These are phyloP conservation scores for Ahaetulla prasina DNA, from an alignment of 2,113 vertebrate species.

Conservation along the genomic window DNA sequence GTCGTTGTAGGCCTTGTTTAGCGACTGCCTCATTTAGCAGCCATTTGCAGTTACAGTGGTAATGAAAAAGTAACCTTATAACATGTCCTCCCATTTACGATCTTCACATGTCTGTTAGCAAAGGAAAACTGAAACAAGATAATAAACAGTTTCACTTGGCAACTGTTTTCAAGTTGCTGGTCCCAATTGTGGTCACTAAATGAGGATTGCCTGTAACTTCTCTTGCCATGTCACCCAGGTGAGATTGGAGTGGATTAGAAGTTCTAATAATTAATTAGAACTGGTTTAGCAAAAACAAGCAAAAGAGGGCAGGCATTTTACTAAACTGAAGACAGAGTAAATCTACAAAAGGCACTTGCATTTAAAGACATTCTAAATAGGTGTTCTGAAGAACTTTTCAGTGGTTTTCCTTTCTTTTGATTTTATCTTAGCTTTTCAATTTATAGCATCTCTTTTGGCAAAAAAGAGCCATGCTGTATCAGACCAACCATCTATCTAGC, in stretches of 20 bases:
- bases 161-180: not conserved
- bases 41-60: not conserved
- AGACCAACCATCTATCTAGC: not conserved
- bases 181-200: not conserved
- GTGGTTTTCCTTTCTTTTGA: not conserved
- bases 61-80: not conserved
- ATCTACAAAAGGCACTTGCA: not conserved
- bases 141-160: not conserved
- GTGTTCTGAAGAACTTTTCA: not conserved
- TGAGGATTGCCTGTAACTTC: not conserved
- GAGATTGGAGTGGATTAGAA: not conserved
- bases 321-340: not conserved
- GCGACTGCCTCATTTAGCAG: not conserved
- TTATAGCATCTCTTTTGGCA: not conserved
- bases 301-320: not conserved
- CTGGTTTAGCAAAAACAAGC: not conserved
- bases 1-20: not conserved
- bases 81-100: not conserved
- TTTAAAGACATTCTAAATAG: not conserved
- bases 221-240: not conserved
- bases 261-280: not conserved
- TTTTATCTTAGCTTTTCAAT: not conserved
- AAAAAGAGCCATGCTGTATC: not conserved
- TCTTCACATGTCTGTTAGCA: not conserved
- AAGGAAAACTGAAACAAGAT: not conserved